Percentiles rank a stretch among this genome's conserved stretches.
These are phyloP conservation scores for Parascotia fuliginaria DNA, from an alignment of 2,888 invertebrate species.

Conservation along the genomic window DNA sequence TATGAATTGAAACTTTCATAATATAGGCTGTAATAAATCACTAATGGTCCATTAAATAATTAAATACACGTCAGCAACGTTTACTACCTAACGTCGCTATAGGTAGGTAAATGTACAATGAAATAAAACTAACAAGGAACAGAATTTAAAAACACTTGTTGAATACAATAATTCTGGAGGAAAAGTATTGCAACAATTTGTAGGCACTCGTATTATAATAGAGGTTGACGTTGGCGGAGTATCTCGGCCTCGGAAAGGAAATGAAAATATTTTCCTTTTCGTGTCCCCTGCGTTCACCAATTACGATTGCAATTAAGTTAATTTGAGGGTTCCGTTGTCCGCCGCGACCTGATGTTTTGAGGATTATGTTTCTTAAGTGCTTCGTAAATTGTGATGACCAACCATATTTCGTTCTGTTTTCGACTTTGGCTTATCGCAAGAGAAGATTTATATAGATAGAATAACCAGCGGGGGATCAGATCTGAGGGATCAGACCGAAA, in stretches of 20 bases:
- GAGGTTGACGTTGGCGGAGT: conserved; percentile 19
- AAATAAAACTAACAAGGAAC: conserved; percentile 29
- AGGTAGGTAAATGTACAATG: conserved; percentile 26
- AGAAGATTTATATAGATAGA: too few relatives aligned
- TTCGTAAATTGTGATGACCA: conserved; percentile 55
- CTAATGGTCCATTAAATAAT: not conserved
- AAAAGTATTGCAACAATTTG: conserved; percentile 45
- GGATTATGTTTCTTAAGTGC: conserved; percentile 67
- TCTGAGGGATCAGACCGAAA: too few relatives aligned
- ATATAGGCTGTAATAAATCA: not conserved
- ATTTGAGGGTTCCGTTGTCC: conserved; percentile 68
- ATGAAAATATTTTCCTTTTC: conserved; percentile 76
- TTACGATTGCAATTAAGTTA: conserved; percentile 80
- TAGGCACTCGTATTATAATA: conserved; percentile 32
- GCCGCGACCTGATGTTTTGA: conserved; percentile 54
- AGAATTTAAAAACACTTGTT: conserved; percentile 30
- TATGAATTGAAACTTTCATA: not conserved
- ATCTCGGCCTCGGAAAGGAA: conserved; percentile 38
- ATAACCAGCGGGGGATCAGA: too few relatives aligned
- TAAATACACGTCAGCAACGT: not conserved
- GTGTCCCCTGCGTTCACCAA: conserved; percentile 66
- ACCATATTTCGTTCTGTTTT: conserved; percentile 34
- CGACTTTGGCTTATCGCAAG: too few relatives aligned
- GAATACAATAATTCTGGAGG: conserved; percentile 24
- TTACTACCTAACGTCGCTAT: conserved; percentile 16